A percentile compares a stretch with the other conserved stretches of the same genome.
Evolutionary conservation across 2,113 vertebrate genomes (phyloP).

Genomic region (Phalacrocorax pelagicus): DNA sequence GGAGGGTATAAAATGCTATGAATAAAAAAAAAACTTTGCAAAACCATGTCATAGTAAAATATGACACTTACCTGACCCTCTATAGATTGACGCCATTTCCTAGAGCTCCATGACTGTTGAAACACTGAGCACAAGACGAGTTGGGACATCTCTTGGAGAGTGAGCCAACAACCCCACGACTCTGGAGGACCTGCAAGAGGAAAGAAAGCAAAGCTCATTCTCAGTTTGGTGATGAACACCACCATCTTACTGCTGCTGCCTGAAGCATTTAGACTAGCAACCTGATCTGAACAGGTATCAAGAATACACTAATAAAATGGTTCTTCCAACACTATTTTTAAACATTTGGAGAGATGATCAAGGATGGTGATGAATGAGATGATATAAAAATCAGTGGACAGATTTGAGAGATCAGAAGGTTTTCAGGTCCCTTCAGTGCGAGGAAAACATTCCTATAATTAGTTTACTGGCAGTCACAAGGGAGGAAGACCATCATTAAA

Average conservation of each 20-base stretch:
- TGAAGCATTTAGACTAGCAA: neutral
- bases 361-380: neutral
- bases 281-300: neutral
- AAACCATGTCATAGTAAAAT: constrained; percentile 72
- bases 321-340: neutral
- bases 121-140: constrained; percentile 28
- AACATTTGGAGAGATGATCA: neutral
- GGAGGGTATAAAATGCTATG: constrained; percentile 37
- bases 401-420: neutral
- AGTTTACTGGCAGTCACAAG: neutral
- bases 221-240: neutral
- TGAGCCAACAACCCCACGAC: constrained; percentile 30
- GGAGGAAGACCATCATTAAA: neutral
- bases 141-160: constrained; percentile 47
- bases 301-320: neutral
- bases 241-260: neutral
- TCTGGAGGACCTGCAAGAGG: constrained; percentile 54
- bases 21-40: constrained; percentile 68
- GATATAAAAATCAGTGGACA: neutral
- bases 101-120: constrained; percentile 21
- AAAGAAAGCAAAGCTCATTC: constrained; percentile 27
- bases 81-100: constrained; percentile 38
- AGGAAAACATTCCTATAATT: neutral
- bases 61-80: constrained; percentile 63
- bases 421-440: neutral